phyloP scores from a whole-genome alignment of 2,113 vertebrate genomes.

The Ploceus nigricollis region DNA sequence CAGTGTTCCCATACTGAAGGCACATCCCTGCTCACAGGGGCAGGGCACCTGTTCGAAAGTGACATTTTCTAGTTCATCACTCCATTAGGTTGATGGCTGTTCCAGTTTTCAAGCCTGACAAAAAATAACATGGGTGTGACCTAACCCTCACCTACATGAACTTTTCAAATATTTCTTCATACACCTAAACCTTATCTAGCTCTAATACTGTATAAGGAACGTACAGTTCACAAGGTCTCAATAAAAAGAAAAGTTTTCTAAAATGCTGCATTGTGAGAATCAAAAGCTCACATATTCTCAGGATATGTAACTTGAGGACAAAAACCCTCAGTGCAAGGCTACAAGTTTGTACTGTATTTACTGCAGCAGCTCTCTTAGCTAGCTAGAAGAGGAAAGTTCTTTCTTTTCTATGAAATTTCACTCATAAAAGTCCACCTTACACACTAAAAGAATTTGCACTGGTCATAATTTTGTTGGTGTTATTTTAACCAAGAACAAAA shows the following conservation, averaged over 20 bases:
- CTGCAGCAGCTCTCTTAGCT: neutral
- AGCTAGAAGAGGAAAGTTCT: neutral
- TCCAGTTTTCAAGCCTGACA: neutral
- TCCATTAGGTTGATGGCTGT: neutral
- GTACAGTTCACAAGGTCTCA: neutral
- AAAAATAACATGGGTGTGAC: neutral
- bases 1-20: neutral
- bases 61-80: neutral
- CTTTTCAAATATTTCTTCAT: neutral
- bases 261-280: neutral
- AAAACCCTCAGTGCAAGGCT: neutral
- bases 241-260: neutral
- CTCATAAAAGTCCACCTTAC: neutral
- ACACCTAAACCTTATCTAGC: neutral
- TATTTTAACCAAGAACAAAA: neutral
- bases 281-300: fast-evolving
- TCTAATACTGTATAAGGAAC: neutral
- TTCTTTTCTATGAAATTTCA: neutral
- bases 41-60: neutral
- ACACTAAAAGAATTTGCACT: neutral
- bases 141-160: neutral
- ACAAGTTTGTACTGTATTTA: neutral
- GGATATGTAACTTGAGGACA: neutral
- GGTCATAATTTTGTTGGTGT: neutral
- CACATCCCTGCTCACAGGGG: neutral